Evolutionary conservation across 1,140 invertebrate species (phyloP), one percentile per base, ranked within the genome.

Genomic region (Calliphora vicina): DNA sequence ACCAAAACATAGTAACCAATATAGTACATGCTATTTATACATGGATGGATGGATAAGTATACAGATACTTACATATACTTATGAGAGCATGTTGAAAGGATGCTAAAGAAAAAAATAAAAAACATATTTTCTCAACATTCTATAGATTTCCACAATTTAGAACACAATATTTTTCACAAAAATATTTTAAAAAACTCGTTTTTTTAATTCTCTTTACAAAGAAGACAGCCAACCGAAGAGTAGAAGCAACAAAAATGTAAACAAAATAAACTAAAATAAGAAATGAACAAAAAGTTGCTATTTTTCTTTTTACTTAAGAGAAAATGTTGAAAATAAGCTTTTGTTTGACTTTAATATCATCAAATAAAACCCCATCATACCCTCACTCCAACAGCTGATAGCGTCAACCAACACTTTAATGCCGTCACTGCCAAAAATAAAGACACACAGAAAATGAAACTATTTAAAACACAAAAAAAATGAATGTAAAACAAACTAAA

Each of bases 321-420:
- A 67, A 67, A 67, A 20, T 67, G 57, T 67, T 67, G 20, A 23
- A 20, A 67, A 67, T 67, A 67, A 67, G 57, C 57, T 67, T 67
- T 67, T 67, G 57, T 67, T 67, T 67, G 57, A 67, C 57, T 67
- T 67, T 67, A 67, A 67, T 67, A 67, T 67, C 57, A 67, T 20
- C 57, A 67, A 67, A 67, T 67, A 67, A 57, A n/a, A 9, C 1
- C 20, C 8, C 45, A 50, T 23, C 17, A 23, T 67, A 6, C 12
- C 45, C 45, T 3, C 17, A 50, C 45, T 35, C 12, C 12, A 12
- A 13, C 45, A 17, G 4, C 35, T 10, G 10, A 35, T 35, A 35
- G 35, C 5, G 35, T 5, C 35, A 35, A 35, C 1, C 35, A 35
- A 35, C 6, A 35, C 35, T 35, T 35, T 35, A 35, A 35, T 35